Conservation (phyloP, 2,888 invertebrate genomes). For the Caradrina clavipalpis region DNA sequence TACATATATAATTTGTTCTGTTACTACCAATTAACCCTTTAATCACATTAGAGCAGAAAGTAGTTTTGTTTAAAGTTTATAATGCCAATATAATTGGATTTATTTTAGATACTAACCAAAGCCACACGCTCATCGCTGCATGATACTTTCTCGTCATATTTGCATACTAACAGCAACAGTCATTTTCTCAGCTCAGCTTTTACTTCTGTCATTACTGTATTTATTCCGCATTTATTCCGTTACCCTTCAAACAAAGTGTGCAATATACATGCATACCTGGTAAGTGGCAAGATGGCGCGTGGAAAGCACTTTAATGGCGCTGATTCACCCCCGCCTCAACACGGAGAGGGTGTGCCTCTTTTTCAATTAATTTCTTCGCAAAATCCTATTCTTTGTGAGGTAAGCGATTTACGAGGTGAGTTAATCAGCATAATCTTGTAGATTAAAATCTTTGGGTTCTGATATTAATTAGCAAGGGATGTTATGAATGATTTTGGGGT, state of each 20-base stretch:
- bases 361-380: slow-evolving; percentile 55
- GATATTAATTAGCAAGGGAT: slow-evolving; percentile 16
- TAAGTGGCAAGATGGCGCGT: slow-evolving; percentile 50
- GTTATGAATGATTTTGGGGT: slow-evolving; percentile 18
- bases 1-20: no score
- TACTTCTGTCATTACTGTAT: slow-evolving; percentile 21
- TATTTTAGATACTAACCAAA: no score
- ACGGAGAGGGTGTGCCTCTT: slow-evolving; percentile 65
- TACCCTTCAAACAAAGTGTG: slow-evolving; percentile 12
- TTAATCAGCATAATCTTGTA: slow-evolving; percentile 57
- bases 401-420: slow-evolving; percentile 53
- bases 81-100: no score
- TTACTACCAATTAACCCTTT: no score
- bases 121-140: neutral
- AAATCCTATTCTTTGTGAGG: slow-evolving; percentile 52
- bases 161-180: slow-evolving; percentile 14
- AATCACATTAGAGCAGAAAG: no score
- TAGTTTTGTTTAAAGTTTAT: no score
- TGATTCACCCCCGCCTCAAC: slow-evolving; percentile 50
- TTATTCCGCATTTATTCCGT: slow-evolving; percentile 26
- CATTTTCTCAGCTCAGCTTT: slow-evolving; percentile 4
- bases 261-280: slow-evolving; percentile 34
- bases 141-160: slow-evolving; percentile 23
- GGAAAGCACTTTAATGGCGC: slow-evolving; percentile 62
- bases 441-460: slow-evolving; percentile 44